These are phyloP conservation scores for Lithophane semibrunnea DNA, from an alignment of 2,888 invertebrate genomes.

Conservation along the genomic window DNA sequence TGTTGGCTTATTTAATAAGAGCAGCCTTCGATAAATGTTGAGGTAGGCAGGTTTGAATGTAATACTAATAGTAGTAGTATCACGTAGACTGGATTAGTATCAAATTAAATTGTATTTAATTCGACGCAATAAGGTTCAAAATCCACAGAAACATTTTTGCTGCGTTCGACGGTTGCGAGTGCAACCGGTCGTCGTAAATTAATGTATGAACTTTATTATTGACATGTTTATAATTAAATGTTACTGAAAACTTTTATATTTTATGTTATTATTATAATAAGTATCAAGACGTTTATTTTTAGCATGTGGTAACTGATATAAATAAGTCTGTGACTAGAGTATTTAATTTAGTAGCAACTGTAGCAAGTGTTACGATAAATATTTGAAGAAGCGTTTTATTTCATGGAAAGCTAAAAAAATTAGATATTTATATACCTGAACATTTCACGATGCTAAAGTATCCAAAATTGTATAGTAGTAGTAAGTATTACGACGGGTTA, in stretches of 20 bases:
- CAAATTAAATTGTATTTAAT: conserved; percentile 8
- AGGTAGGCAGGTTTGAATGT: conserved; percentile 40
- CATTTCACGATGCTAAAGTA: background rate
- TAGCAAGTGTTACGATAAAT: background rate
- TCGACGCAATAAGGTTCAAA: conserved; percentile 13
- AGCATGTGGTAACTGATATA: conserved; percentile 6
- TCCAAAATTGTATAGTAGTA: background rate
- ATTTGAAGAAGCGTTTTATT: conserved; percentile 2
- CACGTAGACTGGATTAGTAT: background rate
- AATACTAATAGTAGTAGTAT: conserved; percentile 17
- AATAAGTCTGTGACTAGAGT: conserved; percentile 16
- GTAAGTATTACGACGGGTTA: background rate
- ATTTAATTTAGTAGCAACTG: conserved; percentile 19
- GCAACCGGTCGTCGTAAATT: conserved; percentile 43
- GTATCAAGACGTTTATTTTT: conserved; percentile 4
- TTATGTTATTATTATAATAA: conserved; percentile 10
- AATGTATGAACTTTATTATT: conserved; percentile 50
- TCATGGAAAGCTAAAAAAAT: background rate
- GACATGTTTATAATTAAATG: conserved; percentile 51
- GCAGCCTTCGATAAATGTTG: conserved; percentile 43
- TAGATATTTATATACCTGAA: background rate
- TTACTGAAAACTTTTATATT: conserved; percentile 28
- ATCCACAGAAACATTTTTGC: background rate
- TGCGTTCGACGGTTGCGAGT: background rate
- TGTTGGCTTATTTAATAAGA: conserved; percentile 4